Evolutionary conservation across 2,113 vertebrate genomes (phyloP), one percentile per base, ranked within the genome.

Genomic region (Chionis minor): DNA sequence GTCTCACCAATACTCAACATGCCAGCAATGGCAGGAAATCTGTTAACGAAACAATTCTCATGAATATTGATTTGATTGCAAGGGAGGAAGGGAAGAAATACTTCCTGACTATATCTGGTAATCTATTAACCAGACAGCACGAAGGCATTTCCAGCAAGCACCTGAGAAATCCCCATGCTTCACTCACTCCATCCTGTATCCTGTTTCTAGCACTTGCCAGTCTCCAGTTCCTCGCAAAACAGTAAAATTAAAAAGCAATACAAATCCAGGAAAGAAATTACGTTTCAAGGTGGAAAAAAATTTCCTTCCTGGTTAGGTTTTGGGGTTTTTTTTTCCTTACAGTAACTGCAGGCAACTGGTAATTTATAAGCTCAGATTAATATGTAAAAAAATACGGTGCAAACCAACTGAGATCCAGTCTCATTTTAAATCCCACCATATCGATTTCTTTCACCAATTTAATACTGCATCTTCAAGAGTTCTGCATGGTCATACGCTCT

Each of bases 251-350:
- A 83, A 86, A 86, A 28, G 28, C 42, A 44, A 16, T 28, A 86
- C 59, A 91, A 92, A 83, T 62, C 59, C 83, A 72, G 67, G 77
- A 96, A 95, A 88, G 59, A 86, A 88, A 83, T 15, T n/a, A 35
- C 12, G n/a, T 83, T 84, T 86, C n/a, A 81, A 74, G 26, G 13
- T 81, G 42, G 45, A 72, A 79, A 61, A 63, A 79, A 51, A 74
- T 59, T 78, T 95, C 89, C 89, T 89, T 92, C 83, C 91, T 47
- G 35, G 9, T 67, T 74, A 44, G 4, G 6, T 49, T 62, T 40
- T 38, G 38, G 38, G 38, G n/a, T n/a, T n/a, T 87, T 59, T 38
- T 30, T 42, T 59, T 45, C 27, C 35, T 77, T 74, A 56, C 38
- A 66, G 21, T 81, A 84, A 58, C 17, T 54, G 28, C 28, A 80